Conservation (phyloP, 2,888 invertebrate species). For the Epinotia demarniana region DNA sequence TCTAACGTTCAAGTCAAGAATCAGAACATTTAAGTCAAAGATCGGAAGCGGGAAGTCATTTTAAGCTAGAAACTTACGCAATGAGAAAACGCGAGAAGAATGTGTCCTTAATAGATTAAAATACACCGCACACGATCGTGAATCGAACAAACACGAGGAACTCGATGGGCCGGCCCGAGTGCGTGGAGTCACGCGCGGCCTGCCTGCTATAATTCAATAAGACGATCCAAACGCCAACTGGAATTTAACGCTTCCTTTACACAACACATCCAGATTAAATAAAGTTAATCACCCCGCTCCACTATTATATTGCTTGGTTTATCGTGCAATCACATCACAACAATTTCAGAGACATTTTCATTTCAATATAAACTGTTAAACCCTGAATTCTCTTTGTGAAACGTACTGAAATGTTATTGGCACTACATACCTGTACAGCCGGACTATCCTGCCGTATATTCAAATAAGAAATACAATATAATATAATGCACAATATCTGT, state of each 20-base stretch:
- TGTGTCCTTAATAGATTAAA: conserved; percentile 75
- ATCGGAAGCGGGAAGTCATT: conserved; percentile 49
- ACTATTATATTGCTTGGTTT: background rate
- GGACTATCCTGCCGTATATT: background rate
- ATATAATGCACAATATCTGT: background rate
- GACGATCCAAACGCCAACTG: conserved; percentile 67
- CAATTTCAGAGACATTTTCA: too few species aligned
- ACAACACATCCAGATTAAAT: conserved; percentile 50
- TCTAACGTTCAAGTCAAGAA: background rate
- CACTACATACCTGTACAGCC: background rate
- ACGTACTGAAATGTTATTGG: too few species aligned
- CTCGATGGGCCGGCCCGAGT: conserved; percentile 66
- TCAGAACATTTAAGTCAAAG: background rate
- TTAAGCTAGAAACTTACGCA: conserved; percentile 48
- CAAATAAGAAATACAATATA: background rate
- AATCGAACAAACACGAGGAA: conserved; percentile 73
- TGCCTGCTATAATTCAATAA: conserved; percentile 76
- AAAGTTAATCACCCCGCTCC: conserved; percentile 31
- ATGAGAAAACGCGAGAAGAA: conserved; percentile 62
- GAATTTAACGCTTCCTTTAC: conserved; percentile 64
- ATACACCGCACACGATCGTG: conserved; percentile 69
- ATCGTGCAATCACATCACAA: background rate
- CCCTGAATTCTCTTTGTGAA: too few species aligned
- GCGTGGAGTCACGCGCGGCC: conserved; percentile 67
- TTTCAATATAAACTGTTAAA: too few species aligned